Evolutionary conservation across 1,140 invertebrate genomes (phyloP).

Genomic region (Sitophilus oryzae): DNA sequence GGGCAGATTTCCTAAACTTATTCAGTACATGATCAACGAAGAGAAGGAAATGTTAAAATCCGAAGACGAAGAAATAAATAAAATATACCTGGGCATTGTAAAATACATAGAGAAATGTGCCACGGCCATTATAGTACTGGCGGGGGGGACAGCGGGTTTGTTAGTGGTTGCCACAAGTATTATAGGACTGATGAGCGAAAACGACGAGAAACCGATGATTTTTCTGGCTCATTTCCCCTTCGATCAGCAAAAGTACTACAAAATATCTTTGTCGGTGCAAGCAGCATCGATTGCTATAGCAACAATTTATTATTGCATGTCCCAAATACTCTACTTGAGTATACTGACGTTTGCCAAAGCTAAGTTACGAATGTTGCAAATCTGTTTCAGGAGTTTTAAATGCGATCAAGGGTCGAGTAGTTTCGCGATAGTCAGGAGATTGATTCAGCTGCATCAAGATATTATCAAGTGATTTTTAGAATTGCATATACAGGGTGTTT

Average conservation of each 20-base stretch:
- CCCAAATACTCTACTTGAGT: slow-evolving; percentile 4
- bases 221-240: slow-evolving; percentile 11
- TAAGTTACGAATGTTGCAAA: slow-evolving; percentile 2
- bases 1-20: not conserved
- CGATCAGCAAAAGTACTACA: slow-evolving; percentile 3
- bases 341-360: slow-evolving; percentile 4
- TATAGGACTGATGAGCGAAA: not conserved
- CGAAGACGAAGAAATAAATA: not conserved
- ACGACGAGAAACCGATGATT: slow-evolving; percentile 2
- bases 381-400: slow-evolving; percentile 1
- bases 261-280: slow-evolving; percentile 2
- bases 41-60: not conserved
- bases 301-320: slow-evolving; percentile 4
- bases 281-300: not conserved
- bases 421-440: not conserved
- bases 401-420: not conserved
- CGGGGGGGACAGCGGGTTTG: not conserved
- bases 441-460: slow-evolving; percentile 2
- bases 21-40: not conserved
- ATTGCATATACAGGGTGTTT: too few relatives aligned
- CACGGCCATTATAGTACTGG: not conserved
- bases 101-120: slow-evolving; percentile 3
- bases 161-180: not conserved
- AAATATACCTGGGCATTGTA: not conserved
- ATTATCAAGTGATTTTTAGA: slow-evolving; percentile 4